Conservation (phyloP, 2,888 invertebrate genomes). For the Ectobius pallidus region DNA sequence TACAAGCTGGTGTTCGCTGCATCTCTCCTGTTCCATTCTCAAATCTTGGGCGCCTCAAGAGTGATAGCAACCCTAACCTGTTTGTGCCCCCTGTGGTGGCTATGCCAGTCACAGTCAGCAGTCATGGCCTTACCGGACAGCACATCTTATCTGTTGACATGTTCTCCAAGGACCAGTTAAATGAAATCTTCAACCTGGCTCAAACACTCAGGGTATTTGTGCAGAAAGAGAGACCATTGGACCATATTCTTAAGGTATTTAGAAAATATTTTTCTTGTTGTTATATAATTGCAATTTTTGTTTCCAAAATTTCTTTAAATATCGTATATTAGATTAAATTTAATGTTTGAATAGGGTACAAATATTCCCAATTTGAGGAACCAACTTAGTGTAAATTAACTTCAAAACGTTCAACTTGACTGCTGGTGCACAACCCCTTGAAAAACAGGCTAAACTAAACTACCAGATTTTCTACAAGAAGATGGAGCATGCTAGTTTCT, state of each 20-base stretch:
- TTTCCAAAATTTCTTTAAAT: no score
- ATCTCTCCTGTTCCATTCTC: constrained; percentile 49
- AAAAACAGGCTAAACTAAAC: no score
- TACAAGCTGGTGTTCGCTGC: constrained; percentile 44
- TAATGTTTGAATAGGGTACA: no score
- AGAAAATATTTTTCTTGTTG: neutral
- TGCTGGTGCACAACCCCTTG: no score
- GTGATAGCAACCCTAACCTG: constrained; percentile 53
- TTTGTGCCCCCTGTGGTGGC: constrained; percentile 43
- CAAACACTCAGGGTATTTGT: constrained; percentile 74
- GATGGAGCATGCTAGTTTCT: no score
- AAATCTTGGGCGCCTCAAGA: constrained; percentile 49
- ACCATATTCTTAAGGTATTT: constrained; percentile 76
- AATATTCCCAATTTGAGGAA: no score
- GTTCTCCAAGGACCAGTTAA: constrained; percentile 87
- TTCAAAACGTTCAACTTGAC: no score
- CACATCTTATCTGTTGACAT: constrained; percentile 85
- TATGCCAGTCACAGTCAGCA: constrained; percentile 6
- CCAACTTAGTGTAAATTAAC: no score
- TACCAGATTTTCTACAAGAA: no score
- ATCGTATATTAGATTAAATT: no score
- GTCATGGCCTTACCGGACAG: constrained; percentile 68
- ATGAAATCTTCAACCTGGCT: constrained; percentile 93
- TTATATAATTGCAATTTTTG: no score
- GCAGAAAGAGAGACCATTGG: constrained; percentile 80